Evolutionary conservation across 1,140 invertebrate genomes (phyloP).

Genomic region (Frieseomelitta varia): DNA sequence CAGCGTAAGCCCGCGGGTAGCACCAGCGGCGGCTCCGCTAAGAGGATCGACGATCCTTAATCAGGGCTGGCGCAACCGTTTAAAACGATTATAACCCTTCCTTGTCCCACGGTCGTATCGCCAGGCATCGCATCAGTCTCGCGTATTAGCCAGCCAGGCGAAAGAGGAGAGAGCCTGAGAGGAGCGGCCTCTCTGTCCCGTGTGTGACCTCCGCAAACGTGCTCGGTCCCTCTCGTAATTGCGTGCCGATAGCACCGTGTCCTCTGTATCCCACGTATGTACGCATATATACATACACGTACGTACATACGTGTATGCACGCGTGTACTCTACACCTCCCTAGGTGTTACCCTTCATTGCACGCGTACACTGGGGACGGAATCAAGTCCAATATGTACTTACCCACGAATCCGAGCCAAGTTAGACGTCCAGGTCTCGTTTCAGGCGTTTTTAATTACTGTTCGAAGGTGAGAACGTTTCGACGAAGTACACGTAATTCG

Average conservation of each 20-base stretch:
- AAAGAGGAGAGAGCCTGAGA: background rate
- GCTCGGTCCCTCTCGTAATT: constrained; percentile 55
- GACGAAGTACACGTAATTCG: too few relatives aligned
- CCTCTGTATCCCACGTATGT: background rate
- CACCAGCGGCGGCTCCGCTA: constrained; percentile 39
- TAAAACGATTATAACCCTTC: constrained; percentile 54
- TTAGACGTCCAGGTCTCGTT: too few relatives aligned
- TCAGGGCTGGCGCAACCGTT: constrained; percentile 44
- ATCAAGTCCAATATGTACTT: too few relatives aligned
- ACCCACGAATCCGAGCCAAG: too few relatives aligned
- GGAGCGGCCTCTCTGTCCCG: constrained; percentile 25
- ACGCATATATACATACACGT: background rate
- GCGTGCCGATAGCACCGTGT: constrained; percentile 50
- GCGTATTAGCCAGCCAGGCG: constrained; percentile 14
- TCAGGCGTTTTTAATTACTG: too few relatives aligned
- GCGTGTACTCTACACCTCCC: background rate
- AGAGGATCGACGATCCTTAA: constrained; percentile 52
- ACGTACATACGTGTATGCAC: background rate
- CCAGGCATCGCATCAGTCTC: constrained; percentile 37
- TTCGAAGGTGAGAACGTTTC: too few relatives aligned
- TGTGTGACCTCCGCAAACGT: constrained; percentile 27
- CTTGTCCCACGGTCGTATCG: constrained; percentile 31
- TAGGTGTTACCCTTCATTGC: background rate
- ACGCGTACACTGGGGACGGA: background rate
- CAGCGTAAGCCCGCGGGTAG: constrained; percentile 42